A percentile compares a stretch with the other conserved stretches of the same genome.
Conservation (phyloP, 2,113 vertebrate species). For the Pitta sordida region DNA sequence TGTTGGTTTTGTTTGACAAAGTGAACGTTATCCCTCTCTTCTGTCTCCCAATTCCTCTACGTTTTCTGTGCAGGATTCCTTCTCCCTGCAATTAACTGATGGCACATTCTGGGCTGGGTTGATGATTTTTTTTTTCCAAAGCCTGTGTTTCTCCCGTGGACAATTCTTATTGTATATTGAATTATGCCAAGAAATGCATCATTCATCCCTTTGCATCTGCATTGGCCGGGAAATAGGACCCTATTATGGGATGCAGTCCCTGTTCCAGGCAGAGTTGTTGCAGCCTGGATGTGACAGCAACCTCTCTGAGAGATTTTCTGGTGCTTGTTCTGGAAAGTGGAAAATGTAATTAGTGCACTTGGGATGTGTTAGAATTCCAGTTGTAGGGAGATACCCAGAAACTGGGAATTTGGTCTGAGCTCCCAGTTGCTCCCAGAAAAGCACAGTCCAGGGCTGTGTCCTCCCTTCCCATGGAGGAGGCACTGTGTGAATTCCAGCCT, state of each 20-base stretch:
- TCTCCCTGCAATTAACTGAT: neutral
- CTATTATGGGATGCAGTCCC: neutral
- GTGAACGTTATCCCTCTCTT: neutral
- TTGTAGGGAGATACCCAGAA: neutral
- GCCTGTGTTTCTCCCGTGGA: neutral
- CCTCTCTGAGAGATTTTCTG: neutral
- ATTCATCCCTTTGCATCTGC: neutral
- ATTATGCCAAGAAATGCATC: neutral
- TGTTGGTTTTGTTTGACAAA: neutral
- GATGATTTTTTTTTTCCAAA: neutral
- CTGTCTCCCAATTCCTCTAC: neutral
- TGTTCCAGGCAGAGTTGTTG: neutral
- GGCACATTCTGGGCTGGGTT: neutral
- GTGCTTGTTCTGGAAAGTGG: neutral
- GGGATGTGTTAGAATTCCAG: neutral
- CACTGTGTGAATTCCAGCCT: neutral
- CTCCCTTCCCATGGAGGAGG: neutral
- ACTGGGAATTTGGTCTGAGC: neutral
- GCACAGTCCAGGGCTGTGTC: neutral
- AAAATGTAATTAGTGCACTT: neutral
- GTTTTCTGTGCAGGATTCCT: neutral
- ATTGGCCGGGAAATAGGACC: neutral
- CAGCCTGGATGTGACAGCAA: neutral
- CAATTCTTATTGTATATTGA: neutral
- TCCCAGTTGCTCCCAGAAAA: neutral